Base-by-base conservation (phyloP, 2,888 invertebrate genomes). In the Lasioglossum vierecki region DNA sequence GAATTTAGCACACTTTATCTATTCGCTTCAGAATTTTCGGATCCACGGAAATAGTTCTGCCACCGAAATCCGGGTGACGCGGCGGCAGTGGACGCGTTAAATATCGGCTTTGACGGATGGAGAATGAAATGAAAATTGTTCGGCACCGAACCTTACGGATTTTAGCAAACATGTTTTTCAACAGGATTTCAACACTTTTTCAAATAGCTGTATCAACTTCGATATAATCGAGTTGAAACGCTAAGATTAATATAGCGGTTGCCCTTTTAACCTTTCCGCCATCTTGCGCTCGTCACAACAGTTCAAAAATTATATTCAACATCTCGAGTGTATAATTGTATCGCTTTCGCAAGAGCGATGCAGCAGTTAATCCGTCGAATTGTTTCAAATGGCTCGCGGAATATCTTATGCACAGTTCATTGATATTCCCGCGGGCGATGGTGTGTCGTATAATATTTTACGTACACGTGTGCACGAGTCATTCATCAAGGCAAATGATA, bases 401-500 rank as follows among this genome's bases (percentile, higher is more conserved):
- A 46, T 57, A 44, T 60, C 39, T 60, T 46, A 57, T 75, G 72
- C 82, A 81, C 68, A 57, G 18, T n/a, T 11, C 44, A 78, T 63
- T 70, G 68, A 76, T 73, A 72, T 76, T 41, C 63, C 49, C 57
- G 63, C 57, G 63, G 63, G 1, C 68, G 76, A 80, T 60, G 63
- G 60, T 81, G 41, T 79, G 57, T 35, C 46, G 86, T 57, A 79
- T 83, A 79, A 83, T 88, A 80, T 86, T 70, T 41, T 82, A 78
- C 74, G 75, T 82, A 49, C 63, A 81, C 77, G 46, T 71, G 74
- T 78, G 79, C 68, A 57, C 49, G 72, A 76, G 76, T 87, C 73
- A 79, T 88, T 89, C 84, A 87, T 87, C 81, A 74, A 76, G 6
- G 13, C 11, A 8, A 13, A 63, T 87, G 88, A 89, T 89, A 87